Evolutionary conservation across 2,113 vertebrate species (phyloP).

Genomic region (Rhabdomys dilectus): DNA sequence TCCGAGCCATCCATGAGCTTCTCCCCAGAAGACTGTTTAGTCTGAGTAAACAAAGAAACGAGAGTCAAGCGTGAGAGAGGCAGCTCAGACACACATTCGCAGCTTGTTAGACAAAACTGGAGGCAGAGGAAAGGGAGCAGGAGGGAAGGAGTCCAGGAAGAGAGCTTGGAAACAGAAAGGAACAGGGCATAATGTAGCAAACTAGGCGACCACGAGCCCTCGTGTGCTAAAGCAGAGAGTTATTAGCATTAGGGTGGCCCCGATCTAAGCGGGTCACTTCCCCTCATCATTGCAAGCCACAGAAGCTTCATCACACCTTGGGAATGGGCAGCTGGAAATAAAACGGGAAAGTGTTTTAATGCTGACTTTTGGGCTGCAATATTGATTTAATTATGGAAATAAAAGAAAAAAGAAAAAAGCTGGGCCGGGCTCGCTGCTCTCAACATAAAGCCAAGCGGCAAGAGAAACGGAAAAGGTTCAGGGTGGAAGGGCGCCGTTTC

Average conservation of each 20-base stretch:
- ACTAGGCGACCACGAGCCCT: conserved; percentile 83
- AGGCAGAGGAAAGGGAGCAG: conserved; percentile 78
- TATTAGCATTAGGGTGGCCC: conserved; percentile 81
- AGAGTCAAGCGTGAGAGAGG: conserved; percentile 86
- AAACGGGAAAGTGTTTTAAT: conserved; percentile 81
- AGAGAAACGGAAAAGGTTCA: conserved; percentile 83
- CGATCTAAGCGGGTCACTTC: conserved; percentile 79
- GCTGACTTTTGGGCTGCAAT: conserved; percentile 75
- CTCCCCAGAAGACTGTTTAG: conserved; percentile 90
- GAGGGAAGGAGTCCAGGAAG: conserved; percentile 68
- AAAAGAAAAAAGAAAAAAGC: conserved; percentile 75
- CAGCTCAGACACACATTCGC: background rate
- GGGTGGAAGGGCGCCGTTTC: conserved; percentile 85
- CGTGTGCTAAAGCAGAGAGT: conserved; percentile 82
- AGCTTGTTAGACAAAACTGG: conserved; percentile 73
- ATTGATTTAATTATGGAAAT: conserved; percentile 71
- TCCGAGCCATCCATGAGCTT: conserved; percentile 90
- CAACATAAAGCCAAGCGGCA: conserved; percentile 89
- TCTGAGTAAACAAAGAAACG: conserved; percentile 91
- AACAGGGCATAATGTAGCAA: conserved; percentile 87
- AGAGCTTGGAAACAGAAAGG: conserved; percentile 81
- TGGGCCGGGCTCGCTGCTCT: conserved; percentile 85
- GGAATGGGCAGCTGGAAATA: conserved; percentile 79
- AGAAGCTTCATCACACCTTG: conserved; percentile 80
- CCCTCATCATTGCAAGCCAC: conserved; percentile 79